Conservation (phyloP, 2,797 vertebrate species). For the Pangasius larnaudii region DNA sequence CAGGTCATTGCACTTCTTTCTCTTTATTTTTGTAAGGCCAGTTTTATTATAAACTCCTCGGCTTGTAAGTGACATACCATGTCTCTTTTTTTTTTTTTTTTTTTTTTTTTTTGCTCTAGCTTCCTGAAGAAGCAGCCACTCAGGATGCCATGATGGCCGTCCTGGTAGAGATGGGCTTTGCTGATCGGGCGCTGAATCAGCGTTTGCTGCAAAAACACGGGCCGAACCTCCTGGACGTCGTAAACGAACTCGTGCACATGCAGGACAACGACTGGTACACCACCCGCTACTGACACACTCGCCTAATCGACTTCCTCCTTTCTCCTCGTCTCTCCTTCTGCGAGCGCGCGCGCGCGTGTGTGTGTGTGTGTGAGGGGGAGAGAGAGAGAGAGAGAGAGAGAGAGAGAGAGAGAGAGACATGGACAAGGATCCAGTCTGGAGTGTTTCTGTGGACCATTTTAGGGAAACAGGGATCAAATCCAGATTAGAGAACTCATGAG, state of each 20-base stretch:
- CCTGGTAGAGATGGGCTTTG: slow-evolving; percentile 94
- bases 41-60: not conserved
- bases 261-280: slow-evolving; percentile 88
- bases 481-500: not conserved
- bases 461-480: not conserved
- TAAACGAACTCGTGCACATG: slow-evolving; percentile 90
- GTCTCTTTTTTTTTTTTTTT: not conserved
- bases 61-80: not conserved
- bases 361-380: not conserved
- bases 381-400: not conserved
- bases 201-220: slow-evolving; percentile 86
- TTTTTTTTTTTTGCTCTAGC: slow-evolving; percentile 57
- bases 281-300: slow-evolving; percentile 79
- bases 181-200: slow-evolving; percentile 87
- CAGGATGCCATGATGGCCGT: slow-evolving; percentile 88
- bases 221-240: slow-evolving; percentile 88
- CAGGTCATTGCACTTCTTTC: slow-evolving; percentile 73
- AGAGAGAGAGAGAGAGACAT: not conserved
- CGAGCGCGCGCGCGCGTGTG: not conserved
- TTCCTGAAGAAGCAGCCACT: slow-evolving; percentile 78
- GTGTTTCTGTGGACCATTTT: not conserved
- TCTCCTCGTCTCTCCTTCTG: not conserved
- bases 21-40: not conserved
- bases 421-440: not conserved
- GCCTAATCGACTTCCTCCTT: not conserved